Conservation (phyloP, 2,797 vertebrate genomes). For the Helarctos malayanus region DNA sequence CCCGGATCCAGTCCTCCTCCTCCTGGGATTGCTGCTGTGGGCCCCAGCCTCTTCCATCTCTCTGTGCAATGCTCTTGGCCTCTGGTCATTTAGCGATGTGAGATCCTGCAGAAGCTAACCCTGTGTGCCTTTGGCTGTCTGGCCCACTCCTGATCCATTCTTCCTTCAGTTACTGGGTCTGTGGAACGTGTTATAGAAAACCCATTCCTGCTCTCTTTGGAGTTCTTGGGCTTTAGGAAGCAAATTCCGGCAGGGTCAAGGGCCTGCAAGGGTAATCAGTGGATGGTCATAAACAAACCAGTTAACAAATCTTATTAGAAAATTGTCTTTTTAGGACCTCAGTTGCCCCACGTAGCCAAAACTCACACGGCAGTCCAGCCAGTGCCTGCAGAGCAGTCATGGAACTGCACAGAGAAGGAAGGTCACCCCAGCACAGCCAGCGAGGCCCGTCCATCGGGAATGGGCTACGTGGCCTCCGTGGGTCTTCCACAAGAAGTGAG, state of each 20-base stretch:
- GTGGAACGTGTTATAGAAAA: not conserved
- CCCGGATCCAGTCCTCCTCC: not conserved
- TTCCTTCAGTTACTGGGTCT: not conserved
- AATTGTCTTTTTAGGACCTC: not conserved
- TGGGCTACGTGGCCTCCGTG: not conserved
- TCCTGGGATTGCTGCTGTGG: too few relatives aligned
- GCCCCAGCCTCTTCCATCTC: not conserved
- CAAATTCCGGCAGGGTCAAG: not conserved
- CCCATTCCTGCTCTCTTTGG: not conserved
- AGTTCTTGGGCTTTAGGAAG: not conserved
- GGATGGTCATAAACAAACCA: not conserved
- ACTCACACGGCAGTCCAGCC: not conserved
- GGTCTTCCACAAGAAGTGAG: not conserved
- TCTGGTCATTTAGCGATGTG: not conserved
- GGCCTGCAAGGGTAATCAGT: not conserved
- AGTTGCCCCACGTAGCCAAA: not conserved
- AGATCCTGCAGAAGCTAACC: not conserved
- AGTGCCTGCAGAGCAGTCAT: not conserved
- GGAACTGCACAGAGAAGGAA: too few relatives aligned
- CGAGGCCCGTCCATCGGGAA: not conserved
- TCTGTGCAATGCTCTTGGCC: not conserved
- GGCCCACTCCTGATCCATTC: too few relatives aligned
- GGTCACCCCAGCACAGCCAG: accelerated
- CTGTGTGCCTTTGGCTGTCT: not conserved
- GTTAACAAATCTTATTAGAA: not conserved